These are phyloP conservation scores for Tachyglossus aculeatus DNA, from an alignment of 2,797 vertebrate genomes.

Conservation along the genomic window DNA sequence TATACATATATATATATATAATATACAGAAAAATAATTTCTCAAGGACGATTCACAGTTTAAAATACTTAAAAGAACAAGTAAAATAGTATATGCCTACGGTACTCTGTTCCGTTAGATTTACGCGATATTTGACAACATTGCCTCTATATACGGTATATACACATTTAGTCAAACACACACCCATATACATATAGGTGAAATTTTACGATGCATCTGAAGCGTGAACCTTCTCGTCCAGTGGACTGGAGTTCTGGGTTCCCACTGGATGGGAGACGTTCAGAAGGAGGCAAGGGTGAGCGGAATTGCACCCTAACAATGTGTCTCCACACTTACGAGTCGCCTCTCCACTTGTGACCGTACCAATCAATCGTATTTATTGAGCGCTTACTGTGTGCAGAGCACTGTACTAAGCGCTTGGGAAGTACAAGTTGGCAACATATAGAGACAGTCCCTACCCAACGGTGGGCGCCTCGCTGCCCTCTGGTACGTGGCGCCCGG, in stretches of 20 bases:
- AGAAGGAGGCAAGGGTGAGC: too few species aligned
- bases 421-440: too few species aligned
- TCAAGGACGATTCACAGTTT: conserved; percentile 54
- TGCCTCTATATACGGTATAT: conserved; percentile 9
- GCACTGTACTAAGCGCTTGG: too few species aligned
- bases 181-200: background rate
- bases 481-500: too few species aligned
- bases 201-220: background rate
- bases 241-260: background rate
- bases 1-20: too few species aligned
- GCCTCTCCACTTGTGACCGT: too few species aligned
- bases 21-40: conserved; percentile 74
- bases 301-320: too few species aligned
- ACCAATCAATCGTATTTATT: too few species aligned
- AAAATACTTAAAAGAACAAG: conserved; percentile 51
- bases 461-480: too few species aligned
- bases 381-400: too few species aligned
- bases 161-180: conserved; percentile 31
- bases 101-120: conserved; percentile 26
- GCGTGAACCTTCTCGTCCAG: background rate
- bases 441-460: too few species aligned
- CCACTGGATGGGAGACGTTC: background rate
- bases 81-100: conserved; percentile 43
- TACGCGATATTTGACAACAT: conserved; percentile 30
- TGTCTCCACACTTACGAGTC: too few species aligned